Percentiles rank a stretch among this genome's conserved stretches.
These are phyloP conservation scores for Noturus placidus DNA, from an alignment of 2,113 vertebrate species.

Conservation along the genomic window DNA sequence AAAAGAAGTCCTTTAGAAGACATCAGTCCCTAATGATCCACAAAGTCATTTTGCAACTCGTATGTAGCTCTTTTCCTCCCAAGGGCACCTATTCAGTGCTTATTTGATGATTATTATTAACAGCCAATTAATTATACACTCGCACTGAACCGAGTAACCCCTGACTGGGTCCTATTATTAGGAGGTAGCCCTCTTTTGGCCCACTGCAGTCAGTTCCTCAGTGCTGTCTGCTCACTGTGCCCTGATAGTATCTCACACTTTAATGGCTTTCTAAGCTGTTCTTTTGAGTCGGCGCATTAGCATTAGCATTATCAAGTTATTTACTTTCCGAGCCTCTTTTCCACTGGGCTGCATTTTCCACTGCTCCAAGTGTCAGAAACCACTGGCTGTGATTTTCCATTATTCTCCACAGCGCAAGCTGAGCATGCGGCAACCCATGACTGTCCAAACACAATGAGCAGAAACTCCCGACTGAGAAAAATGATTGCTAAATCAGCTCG, in stretches of 20 bases:
- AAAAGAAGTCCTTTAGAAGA: not conserved
- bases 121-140: slow-evolving; percentile 64
- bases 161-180: slow-evolving; percentile 57
- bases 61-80: slow-evolving; percentile 39
- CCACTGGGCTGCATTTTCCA: slow-evolving; percentile 78
- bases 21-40: slow-evolving; percentile 35
- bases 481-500: slow-evolving; percentile 21
- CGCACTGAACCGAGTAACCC: slow-evolving; percentile 67
- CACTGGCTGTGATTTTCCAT: slow-evolving; percentile 74
- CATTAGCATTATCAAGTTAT: slow-evolving; percentile 76
- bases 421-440: slow-evolving; percentile 48
- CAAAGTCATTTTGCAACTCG: slow-evolving; percentile 43
- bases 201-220: slow-evolving; percentile 56
- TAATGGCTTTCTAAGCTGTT: slow-evolving; percentile 73
- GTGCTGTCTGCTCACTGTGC: slow-evolving; percentile 70
- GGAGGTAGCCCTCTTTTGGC: slow-evolving; percentile 53
- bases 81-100: slow-evolving; percentile 35
- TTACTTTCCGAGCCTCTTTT: slow-evolving; percentile 79
- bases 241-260: slow-evolving; percentile 77
- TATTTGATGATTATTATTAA: slow-evolving; percentile 65
- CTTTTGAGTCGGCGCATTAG: slow-evolving; percentile 56
- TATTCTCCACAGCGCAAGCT: slow-evolving; percentile 65
- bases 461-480: slow-evolving; percentile 10
- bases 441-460: slow-evolving; percentile 40
- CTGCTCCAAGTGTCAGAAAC: slow-evolving; percentile 72